Evolutionary conservation across 1,140 invertebrate genomes (phyloP), one percentile per base, ranked within the genome.

Genomic region (Sycophaga agraensis): DNA sequence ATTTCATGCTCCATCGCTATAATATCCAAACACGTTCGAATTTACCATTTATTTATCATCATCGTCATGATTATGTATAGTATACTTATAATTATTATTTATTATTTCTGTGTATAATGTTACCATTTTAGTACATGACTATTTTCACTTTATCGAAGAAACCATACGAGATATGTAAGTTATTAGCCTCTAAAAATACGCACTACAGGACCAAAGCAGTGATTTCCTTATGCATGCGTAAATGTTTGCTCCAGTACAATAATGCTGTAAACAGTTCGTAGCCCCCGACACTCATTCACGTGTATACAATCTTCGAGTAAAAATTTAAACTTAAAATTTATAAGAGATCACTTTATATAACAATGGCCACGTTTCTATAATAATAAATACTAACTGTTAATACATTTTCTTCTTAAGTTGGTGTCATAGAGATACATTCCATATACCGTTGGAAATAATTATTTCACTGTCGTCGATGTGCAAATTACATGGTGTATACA

Each of bases 141-240:
- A 45, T 59, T n/a, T 45, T 17, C 17, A 40, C 39, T 53, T 39
- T 54, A 55, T 61, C 14, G 42, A 48, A 16, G 48, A 55, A 59
- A 40, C 40, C 43, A 54, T 61, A 34, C 26, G 21, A 60, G 59
- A 53, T 61, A 55, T 61, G 50, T 51, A 66, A 55, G 55, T 39
- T 59, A 43, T 58, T 59, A 9, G 43, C 45, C 2, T 67, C 54
- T 63, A 60, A 60, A 59, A 60, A 60, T 54, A 37, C 28, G 21
- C 14, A 40, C 39, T 53, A 61, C 51, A 45, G 11, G 19, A 37
- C 4, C 11, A 53, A 45, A 39, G 11, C 43, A 39, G 31, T 50
- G 14, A 28, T 58, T 28, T 39, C 14, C 19, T 56, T 46, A 4
- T 22, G 14, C 17, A 31, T 31, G 26, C 12, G 28, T 31, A 31